Percentiles rank a stretch among this genome's conserved stretches.
These are phyloP conservation scores for Atherinosoma microstoma DNA, from an alignment of 2,797 vertebrate genomes.

Conservation along the genomic window DNA sequence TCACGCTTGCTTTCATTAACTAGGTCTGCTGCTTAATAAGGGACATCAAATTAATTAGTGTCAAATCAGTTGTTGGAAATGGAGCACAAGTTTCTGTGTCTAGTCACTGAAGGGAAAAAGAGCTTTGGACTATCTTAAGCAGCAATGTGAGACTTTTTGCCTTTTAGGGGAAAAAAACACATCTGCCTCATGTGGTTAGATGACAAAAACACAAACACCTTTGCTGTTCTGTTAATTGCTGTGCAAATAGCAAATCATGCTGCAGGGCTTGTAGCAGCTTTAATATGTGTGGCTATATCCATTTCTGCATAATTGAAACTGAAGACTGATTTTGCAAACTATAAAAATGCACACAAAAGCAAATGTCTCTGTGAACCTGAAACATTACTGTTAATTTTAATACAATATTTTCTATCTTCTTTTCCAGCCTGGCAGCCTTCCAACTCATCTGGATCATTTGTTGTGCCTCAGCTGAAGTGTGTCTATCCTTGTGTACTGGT, in stretches of 20 bases:
- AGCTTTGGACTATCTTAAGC: conserved; percentile 67
- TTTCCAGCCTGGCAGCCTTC: conserved; percentile 2
- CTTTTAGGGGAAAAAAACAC: conserved; percentile 35
- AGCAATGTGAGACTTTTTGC: conserved; percentile 60
- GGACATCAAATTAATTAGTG: conserved; percentile 84
- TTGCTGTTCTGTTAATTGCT: conserved; percentile 57
- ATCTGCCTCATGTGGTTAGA: conserved; percentile 33
- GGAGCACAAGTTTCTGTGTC: conserved; percentile 81
- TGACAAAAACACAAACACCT: conserved; percentile 57
- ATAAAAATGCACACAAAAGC: conserved; percentile 6
- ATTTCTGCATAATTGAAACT: conserved; percentile 8
- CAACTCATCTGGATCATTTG: conserved; percentile 31
- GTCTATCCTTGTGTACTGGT: no score
- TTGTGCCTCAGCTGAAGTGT: background rate
- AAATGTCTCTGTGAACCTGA: conserved; percentile 9
- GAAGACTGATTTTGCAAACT: conserved; percentile 11
- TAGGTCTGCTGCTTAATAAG: conserved; percentile 82
- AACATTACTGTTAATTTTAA: conserved; percentile 20
- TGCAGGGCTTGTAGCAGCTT: conserved; percentile 20
- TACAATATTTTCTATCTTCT: conserved; percentile 4
- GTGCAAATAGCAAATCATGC: conserved; percentile 41
- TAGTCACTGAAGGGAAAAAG: conserved; percentile 73
- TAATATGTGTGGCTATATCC: conserved; percentile 3
- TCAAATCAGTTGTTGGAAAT: conserved; percentile 81
- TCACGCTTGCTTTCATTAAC: conserved; percentile 73